Percentiles rank a stretch among this genome's conserved stretches.
These are phyloP conservation scores for Epinotia demarniana DNA, from an alignment of 2,888 invertebrate genomes.

Conservation along the genomic window DNA sequence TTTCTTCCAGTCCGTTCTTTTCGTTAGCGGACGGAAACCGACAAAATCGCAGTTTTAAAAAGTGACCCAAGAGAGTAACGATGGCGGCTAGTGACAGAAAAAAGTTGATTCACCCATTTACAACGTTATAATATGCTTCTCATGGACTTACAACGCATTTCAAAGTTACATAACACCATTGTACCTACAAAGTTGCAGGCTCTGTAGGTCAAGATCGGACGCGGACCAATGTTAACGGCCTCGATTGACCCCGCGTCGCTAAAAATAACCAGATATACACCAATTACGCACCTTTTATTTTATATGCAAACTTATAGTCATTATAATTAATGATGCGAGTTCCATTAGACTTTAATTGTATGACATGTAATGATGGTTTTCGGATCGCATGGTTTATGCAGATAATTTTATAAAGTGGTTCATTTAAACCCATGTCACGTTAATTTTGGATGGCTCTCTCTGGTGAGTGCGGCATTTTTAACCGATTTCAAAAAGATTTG, in stretches of 20 bases:
- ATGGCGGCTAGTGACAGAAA: no score
- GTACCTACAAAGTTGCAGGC: slow-evolving; percentile 27
- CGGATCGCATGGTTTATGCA: background rate
- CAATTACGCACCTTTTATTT: slow-evolving; percentile 33
- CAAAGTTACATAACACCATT: slow-evolving; percentile 13
- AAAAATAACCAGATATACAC: slow-evolving; percentile 28
- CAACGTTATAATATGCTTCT: no score
- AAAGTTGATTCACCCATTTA: no score
- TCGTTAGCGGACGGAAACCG: no score
- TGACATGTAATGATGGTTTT: slow-evolving; percentile 18
- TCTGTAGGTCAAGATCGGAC: slow-evolving; percentile 43
- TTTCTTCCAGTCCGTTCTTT: no score
- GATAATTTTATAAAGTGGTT: slow-evolving; percentile 1
- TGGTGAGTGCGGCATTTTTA: no score
- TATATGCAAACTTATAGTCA: slow-evolving; percentile 24
- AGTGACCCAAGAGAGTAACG: no score
- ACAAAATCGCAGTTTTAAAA: no score
- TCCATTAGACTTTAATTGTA: slow-evolving; percentile 15
- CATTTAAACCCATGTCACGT: background rate
- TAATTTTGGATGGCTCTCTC: background rate
- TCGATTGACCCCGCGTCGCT: slow-evolving; percentile 32
- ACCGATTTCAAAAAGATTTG: no score
- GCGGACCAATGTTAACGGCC: slow-evolving; percentile 44
- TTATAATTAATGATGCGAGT: slow-evolving; percentile 9
- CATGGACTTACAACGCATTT: background rate